Evolutionary conservation across 2,797 vertebrate species (phyloP).

Genomic region (Chaetodon trifasciatus): DNA sequence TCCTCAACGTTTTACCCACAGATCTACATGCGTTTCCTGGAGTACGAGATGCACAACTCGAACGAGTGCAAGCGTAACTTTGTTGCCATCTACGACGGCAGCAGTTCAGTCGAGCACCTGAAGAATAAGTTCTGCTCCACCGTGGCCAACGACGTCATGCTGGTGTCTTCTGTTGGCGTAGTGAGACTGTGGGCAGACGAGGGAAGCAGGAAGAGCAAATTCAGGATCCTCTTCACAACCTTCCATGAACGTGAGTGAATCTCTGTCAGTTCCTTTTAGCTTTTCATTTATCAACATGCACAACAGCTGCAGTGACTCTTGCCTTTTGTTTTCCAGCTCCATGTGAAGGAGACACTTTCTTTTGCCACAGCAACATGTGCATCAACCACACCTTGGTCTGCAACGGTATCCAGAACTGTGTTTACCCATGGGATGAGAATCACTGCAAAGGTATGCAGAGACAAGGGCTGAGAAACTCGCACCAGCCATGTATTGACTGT

Average conservation of each 20-base stretch:
- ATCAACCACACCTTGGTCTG: constrained; percentile 97
- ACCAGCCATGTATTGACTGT: background rate
- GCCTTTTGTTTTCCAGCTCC: constrained; percentile 86
- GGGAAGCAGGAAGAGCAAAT: constrained; percentile 93
- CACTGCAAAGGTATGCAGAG: constrained; percentile 92
- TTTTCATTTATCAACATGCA: background rate
- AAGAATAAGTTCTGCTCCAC: constrained; percentile 99
- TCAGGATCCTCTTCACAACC: constrained; percentile 98
- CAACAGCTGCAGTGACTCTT: background rate
- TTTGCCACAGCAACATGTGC: constrained; percentile 99
- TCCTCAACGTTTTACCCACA: constrained; percentile 59
- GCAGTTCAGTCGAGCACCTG: constrained; percentile 95
- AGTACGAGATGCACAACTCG: constrained; percentile 99
- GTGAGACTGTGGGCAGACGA: constrained; percentile 98
- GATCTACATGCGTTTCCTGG: constrained; percentile 97
- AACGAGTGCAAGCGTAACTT: constrained; percentile 99
- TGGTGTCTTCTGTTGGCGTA: constrained; percentile 92
- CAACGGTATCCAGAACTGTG: constrained; percentile 98
- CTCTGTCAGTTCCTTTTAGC: background rate
- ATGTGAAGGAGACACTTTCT: constrained; percentile 93
- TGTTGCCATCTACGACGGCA: constrained; percentile 96
- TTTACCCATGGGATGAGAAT: constrained; percentile 99
- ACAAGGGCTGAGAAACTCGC: background rate
- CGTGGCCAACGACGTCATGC: constrained; percentile 96
- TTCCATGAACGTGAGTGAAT: constrained; percentile 79